phyloP scores from a whole-genome alignment of 1,140 invertebrate genomes.

The Drosophila parabipectinata region DNA sequence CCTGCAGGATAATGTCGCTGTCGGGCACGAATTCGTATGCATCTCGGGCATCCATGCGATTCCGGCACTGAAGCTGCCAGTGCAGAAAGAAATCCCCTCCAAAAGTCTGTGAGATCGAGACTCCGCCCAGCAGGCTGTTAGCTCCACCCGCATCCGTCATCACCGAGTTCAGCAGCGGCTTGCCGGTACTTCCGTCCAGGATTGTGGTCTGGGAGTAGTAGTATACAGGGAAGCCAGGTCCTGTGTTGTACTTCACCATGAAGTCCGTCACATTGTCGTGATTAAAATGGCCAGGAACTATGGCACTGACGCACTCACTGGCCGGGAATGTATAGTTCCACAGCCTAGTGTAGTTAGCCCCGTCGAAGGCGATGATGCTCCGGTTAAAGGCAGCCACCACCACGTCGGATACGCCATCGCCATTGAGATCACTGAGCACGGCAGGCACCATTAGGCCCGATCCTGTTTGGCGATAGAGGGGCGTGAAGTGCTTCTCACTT shows the following conservation, averaged over 20 bases:
- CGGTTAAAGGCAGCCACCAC: conserved; percentile 90
- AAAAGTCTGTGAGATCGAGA: conserved; percentile 81
- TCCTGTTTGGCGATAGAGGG: conserved; percentile 60
- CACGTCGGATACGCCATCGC: conserved; percentile 90
- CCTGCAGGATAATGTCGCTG: conserved; percentile 87
- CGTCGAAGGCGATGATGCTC: conserved; percentile 90
- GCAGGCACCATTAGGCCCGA: conserved; percentile 88
- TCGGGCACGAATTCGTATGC: conserved; percentile 87
- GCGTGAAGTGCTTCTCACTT: conserved; percentile 80
- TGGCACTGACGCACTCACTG: conserved; percentile 88
- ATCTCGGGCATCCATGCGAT: conserved; percentile 86
- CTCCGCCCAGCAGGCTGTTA: conserved; percentile 84
- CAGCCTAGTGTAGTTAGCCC: conserved; percentile 87
- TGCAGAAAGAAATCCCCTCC: conserved; percentile 83
- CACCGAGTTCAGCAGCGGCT: conserved; percentile 86
- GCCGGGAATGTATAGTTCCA: conserved; percentile 90
- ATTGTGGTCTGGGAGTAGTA: conserved; percentile 90
- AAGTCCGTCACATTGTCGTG: conserved; percentile 93
- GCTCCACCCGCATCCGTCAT: conserved; percentile 89
- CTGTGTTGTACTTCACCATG: conserved; percentile 91
- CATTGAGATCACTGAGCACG: conserved; percentile 90
- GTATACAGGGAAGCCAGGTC: conserved; percentile 90
- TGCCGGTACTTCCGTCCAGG: conserved; percentile 88
- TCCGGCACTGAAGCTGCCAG: conserved; percentile 82
- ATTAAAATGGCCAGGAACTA: conserved; percentile 92